Conservation (phyloP, 2,113 vertebrate species). For the Alethe castanea region DNA sequence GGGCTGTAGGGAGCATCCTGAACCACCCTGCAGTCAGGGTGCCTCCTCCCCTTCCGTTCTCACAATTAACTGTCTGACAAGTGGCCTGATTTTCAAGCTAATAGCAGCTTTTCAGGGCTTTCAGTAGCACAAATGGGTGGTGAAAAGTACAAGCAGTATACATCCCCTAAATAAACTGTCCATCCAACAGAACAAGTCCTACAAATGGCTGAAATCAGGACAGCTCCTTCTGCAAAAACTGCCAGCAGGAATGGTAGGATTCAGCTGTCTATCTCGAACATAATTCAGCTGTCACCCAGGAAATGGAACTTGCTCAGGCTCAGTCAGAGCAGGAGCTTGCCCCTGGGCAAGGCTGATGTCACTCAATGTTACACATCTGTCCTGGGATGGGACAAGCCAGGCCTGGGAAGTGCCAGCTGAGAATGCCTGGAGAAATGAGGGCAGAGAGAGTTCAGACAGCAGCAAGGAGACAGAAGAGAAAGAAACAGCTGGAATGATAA, state of each 20-base stretch:
- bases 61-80: background rate
- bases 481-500: background rate
- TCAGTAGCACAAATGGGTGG: background rate
- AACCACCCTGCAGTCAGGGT: background rate
- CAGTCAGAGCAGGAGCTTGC: background rate
- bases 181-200: background rate
- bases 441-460: background rate
- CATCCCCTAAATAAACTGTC: background rate
- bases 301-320: background rate
- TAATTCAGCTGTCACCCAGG: background rate
- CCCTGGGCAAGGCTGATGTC: background rate
- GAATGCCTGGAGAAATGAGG: background rate
- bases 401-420: background rate
- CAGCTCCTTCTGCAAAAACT: background rate
- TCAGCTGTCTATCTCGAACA: background rate
- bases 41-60: background rate
- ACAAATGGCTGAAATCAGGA: background rate
- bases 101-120: background rate
- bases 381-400: background rate
- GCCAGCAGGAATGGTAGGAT: background rate
- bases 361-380: rapidly evolving
- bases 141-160: background rate
- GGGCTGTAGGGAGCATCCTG: background rate
- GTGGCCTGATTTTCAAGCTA: background rate
- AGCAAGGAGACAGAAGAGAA: background rate